Base-by-base conservation (phyloP, 2,113 vertebrate species). In the Emydura subglobosa region DNA sequence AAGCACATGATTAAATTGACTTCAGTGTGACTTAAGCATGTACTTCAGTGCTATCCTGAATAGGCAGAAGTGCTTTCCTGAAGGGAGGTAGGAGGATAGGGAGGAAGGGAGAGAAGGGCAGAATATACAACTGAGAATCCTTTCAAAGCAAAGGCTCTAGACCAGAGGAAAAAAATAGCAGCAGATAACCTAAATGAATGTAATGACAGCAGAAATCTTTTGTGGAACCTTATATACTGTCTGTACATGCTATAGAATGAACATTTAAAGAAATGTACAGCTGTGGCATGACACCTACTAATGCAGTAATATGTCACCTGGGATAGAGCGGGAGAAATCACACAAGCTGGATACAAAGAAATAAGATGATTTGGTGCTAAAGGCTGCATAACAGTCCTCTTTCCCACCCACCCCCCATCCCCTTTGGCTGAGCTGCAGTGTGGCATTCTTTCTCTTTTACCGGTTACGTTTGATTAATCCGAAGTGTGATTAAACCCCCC, bases 291-390 rank as follows among this genome's bases (percentile, higher is more conserved):
- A 27, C n/a, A 25, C 5, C n/a, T 39, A 82, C 1, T 5, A 16
- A 27, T 1, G 19, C 3, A 10, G 25, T 2, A 10, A 1, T 29
- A 12, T 17, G 10, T 44, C 1, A 2, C 29, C 25, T 11, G 16
- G 61, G 19, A 84, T 90, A 79, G 22, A 88, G 74, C 34, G 88
- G 51, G 19, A 79, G 49, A 1, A 85, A 79, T n/a, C 5, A 49
- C 79, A 54, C 14, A 2, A 24, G 57, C 39, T 42, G 59, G 83
- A 51, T 22, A 11, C 4, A 85, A 17, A 54, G 65, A 76, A 89
- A 47, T 0, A 19, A 24, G 59, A 86, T 65, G 39, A 72, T 89
- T 86, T 1, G 0, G 29, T 17, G 34, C 13, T 81, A 39, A 55
- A 82, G 76, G 54, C 13, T 4, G 54, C 61, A 1, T 9, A 24